Percentiles rank a stretch among this genome's conserved stretches.
Evolutionary conservation across 2,113 vertebrate species (phyloP).

Genomic region (Etheostoma cragini): DNA sequence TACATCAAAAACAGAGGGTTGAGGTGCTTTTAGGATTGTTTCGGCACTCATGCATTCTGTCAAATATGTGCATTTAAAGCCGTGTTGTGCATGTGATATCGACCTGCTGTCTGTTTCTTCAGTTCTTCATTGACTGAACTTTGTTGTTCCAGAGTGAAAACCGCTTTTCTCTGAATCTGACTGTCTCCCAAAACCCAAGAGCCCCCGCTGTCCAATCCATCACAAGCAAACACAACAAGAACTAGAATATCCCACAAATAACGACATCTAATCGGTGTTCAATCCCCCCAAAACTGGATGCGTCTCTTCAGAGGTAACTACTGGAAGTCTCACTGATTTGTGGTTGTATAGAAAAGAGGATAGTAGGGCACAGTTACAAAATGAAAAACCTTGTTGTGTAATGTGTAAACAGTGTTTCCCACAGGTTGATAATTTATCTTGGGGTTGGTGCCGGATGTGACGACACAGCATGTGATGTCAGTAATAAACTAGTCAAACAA

Average conservation of each 20-base stretch:
- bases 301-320: not conserved
- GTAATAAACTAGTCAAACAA: too few species aligned
- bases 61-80: not conserved
- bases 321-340: not conserved
- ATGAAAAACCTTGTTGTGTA: not conserved
- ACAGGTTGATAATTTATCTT: too few species aligned
- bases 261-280: not conserved
- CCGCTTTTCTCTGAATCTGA: slow-evolving; percentile 11
- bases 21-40: not conserved
- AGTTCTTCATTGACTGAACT: slow-evolving; percentile 27
- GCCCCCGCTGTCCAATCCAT: slow-evolving; percentile 18
- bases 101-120: not conserved
- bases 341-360: not conserved
- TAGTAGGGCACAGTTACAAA: not conserved
- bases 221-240: slow-evolving; percentile 15
- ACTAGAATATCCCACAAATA: not conserved
- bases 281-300: not conserved
- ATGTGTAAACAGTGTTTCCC: not conserved
- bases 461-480: too few species aligned
- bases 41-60: not conserved
- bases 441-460: too few species aligned
- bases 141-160: slow-evolving; percentile 12
- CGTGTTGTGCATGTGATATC: not conserved
- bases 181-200: slow-evolving; percentile 3
- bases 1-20: not conserved